These are phyloP conservation scores for Mesorhabditis belari DNA, from an alignment of 2,888 invertebrate genomes.

Conservation along the genomic window DNA sequence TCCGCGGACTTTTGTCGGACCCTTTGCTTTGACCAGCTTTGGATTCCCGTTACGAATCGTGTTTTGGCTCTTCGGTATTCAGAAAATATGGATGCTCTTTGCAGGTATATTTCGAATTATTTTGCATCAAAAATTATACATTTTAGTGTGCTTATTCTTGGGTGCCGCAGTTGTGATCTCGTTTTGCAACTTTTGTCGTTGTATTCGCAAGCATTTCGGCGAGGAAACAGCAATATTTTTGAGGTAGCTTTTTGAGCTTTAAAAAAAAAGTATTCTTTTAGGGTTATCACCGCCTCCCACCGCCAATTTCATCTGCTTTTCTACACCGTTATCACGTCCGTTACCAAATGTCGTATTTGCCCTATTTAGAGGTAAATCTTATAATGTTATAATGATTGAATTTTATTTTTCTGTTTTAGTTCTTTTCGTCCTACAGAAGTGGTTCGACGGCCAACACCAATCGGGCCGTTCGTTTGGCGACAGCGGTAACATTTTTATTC, in stretches of 20 bases:
- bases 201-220: conserved; percentile 74
- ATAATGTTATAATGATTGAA: too few relatives aligned
- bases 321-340: conserved; percentile 83
- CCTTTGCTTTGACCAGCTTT: conserved; percentile 66
- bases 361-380: conserved; percentile 61
- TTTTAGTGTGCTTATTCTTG: conserved; percentile 75
- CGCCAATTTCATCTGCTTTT: conserved; percentile 99
- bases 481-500: conserved; percentile 37
- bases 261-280: conserved; percentile 3
- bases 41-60: conserved; percentile 19
- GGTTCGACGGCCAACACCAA: conserved; percentile 70
- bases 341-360: conserved; percentile 93
- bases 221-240: conserved; percentile 62
- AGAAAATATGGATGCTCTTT: conserved; percentile 42
- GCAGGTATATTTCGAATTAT: conserved; percentile 30
- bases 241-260: conserved; percentile 6
- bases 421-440: conserved; percentile 74
- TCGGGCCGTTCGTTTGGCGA: conserved; percentile 62
- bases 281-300: conserved; percentile 69
- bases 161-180: conserved; percentile 70
- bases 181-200: conserved; percentile 69
- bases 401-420: too few relatives aligned
- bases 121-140: too few relatives aligned
- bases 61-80: conserved; percentile 21
- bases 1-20: conserved; percentile 88